Base-by-base conservation (phyloP, 2,888 invertebrate species). In the Callimorpha dominula region DNA sequence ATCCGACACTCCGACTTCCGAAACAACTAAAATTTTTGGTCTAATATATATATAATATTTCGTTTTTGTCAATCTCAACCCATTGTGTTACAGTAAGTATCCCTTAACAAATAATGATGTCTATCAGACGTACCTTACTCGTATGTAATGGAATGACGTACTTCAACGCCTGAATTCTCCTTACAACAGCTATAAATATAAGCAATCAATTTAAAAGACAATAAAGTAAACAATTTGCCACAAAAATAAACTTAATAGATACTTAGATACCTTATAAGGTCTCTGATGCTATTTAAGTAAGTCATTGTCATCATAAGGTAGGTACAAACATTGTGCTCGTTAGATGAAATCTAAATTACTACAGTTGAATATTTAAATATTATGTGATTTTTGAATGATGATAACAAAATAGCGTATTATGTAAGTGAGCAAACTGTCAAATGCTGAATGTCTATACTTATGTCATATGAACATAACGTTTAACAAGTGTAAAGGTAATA, bases 321-420 rank as follows among this genome's bases (percentile, higher is more conserved):
- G 64, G n/a, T 40, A 72, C 67, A 17, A 54, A 62, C 64, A 68
- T 57, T 64, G 64, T 70, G 46, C 57, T 57, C 42, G 46, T 72
- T 72, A 64, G 68, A 72, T 72, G 31, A 46, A 68, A 72, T 72
- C 68, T 68, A 64, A 72, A 64, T 72, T 52, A 20, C 72, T 20
- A 40, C 49, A 68, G 31, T 68, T 52, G 31, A 54, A 63, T 17
- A 67, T 63, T 63, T 52, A 17, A 54, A 62, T 20, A 68, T 64
- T 62, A 50, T 42, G 66, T 67, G 60, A 57, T n/a, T 42, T n/a
- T 9, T 46, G 57, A n/a, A 46, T 64, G 64, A 50, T 63, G 50
- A 63, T 31, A 60, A 20, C 20, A 9, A 43, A 57, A 14, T 46
- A 20, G 43, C 11, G 46, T 46, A 31, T 31, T 54, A 40, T 52